These are phyloP conservation scores for Eupeodes corollae DNA, from an alignment of 1,140 invertebrate species.

Conservation along the genomic window DNA sequence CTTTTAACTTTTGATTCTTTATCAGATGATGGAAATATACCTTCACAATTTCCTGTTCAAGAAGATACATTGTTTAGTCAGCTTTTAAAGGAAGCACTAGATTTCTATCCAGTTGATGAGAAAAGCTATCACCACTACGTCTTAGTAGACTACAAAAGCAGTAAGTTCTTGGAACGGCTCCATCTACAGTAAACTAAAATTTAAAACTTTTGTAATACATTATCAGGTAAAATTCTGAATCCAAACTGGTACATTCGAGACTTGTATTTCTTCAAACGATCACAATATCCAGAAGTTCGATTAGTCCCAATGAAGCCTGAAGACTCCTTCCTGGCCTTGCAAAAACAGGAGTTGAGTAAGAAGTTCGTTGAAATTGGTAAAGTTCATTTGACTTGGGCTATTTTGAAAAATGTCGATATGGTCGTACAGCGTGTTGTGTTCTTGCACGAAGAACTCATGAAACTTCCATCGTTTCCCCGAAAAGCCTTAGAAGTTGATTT, in stretches of 20 bases:
- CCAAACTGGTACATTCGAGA: slow-evolving; percentile 89
- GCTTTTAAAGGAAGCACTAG: slow-evolving; percentile 88
- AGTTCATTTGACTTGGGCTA: slow-evolving; percentile 77
- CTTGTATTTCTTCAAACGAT: slow-evolving; percentile 97
- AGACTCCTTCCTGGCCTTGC: slow-evolving; percentile 81
- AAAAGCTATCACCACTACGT: slow-evolving; percentile 82
- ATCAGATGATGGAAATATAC: slow-evolving; percentile 79
- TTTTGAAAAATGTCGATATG: slow-evolving; percentile 83
- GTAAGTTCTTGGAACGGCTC: too few species aligned
- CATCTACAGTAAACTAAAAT: too few species aligned
- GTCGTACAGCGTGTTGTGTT: slow-evolving; percentile 95
- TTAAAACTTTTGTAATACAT: too few species aligned
- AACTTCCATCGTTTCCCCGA: slow-evolving; percentile 93
- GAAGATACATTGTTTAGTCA: slow-evolving; percentile 98
- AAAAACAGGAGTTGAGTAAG: slow-evolving; percentile 82
- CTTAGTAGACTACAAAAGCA: slow-evolving; percentile 94
- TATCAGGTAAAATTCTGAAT: slow-evolving; percentile 45
- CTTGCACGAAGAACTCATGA: slow-evolving; percentile 97
- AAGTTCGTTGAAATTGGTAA: slow-evolving; percentile 98
- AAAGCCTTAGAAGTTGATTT: slow-evolving; percentile 96
- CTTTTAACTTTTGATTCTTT: neutral
- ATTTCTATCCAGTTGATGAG: slow-evolving; percentile 95
- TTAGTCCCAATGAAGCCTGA: slow-evolving; percentile 89
- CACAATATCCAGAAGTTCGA: slow-evolving; percentile 93
- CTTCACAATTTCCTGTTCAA: slow-evolving; percentile 95